These are phyloP conservation scores for Rhagologus leucostigma DNA, from an alignment of 2,113 vertebrate species.

Conservation along the genomic window DNA sequence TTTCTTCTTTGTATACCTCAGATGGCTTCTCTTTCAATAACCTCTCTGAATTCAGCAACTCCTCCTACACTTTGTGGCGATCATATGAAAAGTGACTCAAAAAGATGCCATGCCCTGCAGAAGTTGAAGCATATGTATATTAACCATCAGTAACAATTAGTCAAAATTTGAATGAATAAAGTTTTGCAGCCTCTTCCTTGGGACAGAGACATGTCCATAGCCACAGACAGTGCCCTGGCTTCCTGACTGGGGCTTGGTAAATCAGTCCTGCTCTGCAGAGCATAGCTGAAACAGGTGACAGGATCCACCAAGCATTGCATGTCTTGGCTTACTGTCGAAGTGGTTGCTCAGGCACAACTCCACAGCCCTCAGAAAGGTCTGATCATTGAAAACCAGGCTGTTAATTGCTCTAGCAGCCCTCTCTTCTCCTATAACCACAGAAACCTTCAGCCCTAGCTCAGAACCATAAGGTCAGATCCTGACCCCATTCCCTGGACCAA, in stretches of 20 bases:
- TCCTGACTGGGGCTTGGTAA: rapidly evolving
- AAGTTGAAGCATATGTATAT: not conserved
- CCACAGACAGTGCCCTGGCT: not conserved
- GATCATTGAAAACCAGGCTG: not conserved
- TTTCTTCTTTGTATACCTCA: not conserved
- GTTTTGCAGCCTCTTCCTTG: not conserved
- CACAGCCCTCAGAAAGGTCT: not conserved
- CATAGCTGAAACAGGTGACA: no score
- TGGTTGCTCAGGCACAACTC: not conserved
- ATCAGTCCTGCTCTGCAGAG: not conserved
- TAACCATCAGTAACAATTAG: not conserved
- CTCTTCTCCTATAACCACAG: not conserved
- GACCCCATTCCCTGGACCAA: not conserved
- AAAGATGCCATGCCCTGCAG: not conserved
- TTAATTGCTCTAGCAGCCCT: not conserved
- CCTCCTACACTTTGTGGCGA: rapidly evolving
- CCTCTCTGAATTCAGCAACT: not conserved
- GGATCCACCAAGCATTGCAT: not conserved
- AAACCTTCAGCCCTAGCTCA: not conserved
- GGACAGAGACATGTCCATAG: rapidly evolving
- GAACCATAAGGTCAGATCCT: not conserved
- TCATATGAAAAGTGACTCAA: not conserved
- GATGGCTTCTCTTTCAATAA: not conserved
- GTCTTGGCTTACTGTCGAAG: not conserved
- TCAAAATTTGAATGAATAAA: not conserved